These are phyloP conservation scores for Cuniculus paca DNA, from an alignment of 2,797 vertebrate species.

Conservation along the genomic window DNA sequence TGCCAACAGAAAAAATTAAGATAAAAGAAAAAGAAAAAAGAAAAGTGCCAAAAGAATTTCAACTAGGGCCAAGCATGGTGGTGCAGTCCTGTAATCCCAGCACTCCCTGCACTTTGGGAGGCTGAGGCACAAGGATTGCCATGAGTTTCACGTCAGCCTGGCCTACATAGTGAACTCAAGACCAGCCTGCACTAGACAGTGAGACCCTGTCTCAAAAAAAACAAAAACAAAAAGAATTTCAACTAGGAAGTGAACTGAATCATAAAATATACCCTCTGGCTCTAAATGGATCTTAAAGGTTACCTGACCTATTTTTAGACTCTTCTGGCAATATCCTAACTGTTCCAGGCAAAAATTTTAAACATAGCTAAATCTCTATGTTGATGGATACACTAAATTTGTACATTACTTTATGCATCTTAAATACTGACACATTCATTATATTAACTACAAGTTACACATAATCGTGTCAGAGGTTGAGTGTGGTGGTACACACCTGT, in stretches of 20 bases:
- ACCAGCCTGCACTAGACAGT: background rate
- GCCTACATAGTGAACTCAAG: too few species aligned
- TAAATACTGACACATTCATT: slow-evolving; percentile 1
- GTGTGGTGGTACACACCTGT: background rate
- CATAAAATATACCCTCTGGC: slow-evolving; percentile 28
- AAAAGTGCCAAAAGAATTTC: background rate
- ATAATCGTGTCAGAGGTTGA: background rate
- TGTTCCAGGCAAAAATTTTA: slow-evolving; percentile 15
- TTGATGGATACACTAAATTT: slow-evolving; percentile 36
- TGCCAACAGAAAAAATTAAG: slow-evolving; percentile 32
- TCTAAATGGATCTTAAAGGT: slow-evolving; percentile 55
- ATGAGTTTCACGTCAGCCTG: too few species aligned
- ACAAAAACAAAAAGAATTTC: slow-evolving; percentile 44
- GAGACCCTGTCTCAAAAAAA: background rate
- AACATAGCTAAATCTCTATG: slow-evolving; percentile 30
- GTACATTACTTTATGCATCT: slow-evolving; percentile 15
- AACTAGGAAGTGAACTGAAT: slow-evolving; percentile 62
- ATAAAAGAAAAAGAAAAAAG: background rate
- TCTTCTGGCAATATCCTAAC: slow-evolving; percentile 55
- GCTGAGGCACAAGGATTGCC: background rate
- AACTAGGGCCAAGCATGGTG: background rate
- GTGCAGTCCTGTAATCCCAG: too few species aligned
- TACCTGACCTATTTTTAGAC: slow-evolving; percentile 26
- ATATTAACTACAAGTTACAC: slow-evolving; percentile 41
- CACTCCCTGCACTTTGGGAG: background rate